phyloP scores from a whole-genome alignment of 2,797 vertebrate species.

The Sorex maritimensis region DNA sequence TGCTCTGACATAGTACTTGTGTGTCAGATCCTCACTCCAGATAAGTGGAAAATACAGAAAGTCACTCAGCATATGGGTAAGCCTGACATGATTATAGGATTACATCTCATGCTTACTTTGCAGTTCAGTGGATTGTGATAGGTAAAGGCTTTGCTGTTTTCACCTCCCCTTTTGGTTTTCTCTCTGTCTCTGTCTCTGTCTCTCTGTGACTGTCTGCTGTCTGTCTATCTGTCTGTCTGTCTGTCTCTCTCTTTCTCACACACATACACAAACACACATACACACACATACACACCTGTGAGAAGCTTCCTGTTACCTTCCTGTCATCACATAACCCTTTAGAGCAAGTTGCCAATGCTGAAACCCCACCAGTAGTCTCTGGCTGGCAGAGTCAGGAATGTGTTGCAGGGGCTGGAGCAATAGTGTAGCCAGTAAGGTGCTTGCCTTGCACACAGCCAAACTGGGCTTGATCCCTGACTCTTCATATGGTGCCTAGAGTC shows the following conservation, averaged over 20 bases:
- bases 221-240: not conserved
- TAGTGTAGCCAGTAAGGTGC: too few species aligned
- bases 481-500: too few species aligned
- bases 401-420: too few species aligned
- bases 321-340: not conserved
- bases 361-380: not conserved
- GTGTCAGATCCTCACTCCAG: not conserved
- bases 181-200: not conserved
- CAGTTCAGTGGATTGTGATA: not conserved
- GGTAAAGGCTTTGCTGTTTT: conserved; percentile 46
- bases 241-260: not conserved
- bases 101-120: conserved; percentile 48
- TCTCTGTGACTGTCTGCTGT: not conserved
- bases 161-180: not conserved
- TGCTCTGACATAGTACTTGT: not conserved
- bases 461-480: too few species aligned
- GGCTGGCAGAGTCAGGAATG: not conserved
- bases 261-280: too few species aligned
- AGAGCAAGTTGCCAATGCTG: not conserved
- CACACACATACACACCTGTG: not conserved
- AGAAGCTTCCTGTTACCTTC: not conserved
- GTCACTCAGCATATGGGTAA: not conserved
- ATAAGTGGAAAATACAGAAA: conserved; percentile 12
- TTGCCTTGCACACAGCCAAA: not conserved
- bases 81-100: conserved; percentile 42